phyloP scores from a whole-genome alignment of 2,888 invertebrate genomes.

The Hemaris fuciformis region DNA sequence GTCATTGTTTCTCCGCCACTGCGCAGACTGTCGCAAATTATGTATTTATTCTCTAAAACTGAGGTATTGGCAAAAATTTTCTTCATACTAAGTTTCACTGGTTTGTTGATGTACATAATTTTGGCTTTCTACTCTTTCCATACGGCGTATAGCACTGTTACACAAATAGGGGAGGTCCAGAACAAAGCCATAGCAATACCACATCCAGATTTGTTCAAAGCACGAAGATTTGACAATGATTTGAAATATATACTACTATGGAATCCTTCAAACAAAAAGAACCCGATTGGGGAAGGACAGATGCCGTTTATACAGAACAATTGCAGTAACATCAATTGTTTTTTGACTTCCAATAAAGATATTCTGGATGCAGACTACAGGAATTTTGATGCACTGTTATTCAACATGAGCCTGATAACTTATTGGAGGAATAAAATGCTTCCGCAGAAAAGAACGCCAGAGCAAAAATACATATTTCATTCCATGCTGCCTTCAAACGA shows the following conservation, averaged over 20 bases:
- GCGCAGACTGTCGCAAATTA: slow-evolving; percentile 29
- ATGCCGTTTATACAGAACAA: slow-evolving; percentile 42
- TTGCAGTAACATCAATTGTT: slow-evolving; percentile 58
- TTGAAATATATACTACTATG: slow-evolving; percentile 61
- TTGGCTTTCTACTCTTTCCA: slow-evolving; percentile 64
- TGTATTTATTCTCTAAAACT: slow-evolving; percentile 50
- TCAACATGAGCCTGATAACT: slow-evolving; percentile 43
- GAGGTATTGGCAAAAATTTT: slow-evolving; percentile 60
- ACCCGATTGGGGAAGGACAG: slow-evolving; percentile 41
- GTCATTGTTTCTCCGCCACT: slow-evolving; percentile 33
- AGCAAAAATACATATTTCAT: slow-evolving; percentile 65
- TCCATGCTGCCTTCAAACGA: slow-evolving; percentile 49
- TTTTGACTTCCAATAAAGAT: slow-evolving; percentile 50
- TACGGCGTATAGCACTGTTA: slow-evolving; percentile 39
- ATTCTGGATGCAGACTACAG: slow-evolving; percentile 40
- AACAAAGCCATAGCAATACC: slow-evolving; percentile 22
- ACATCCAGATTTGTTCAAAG: slow-evolving; percentile 10
- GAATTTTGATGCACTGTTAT: slow-evolving; percentile 61
- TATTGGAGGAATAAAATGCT: slow-evolving; percentile 34
- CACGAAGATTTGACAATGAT: slow-evolving; percentile 26
- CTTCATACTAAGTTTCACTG: slow-evolving; percentile 57
- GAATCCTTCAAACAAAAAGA: slow-evolving; percentile 31
- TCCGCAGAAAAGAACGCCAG: slow-evolving; percentile 41
- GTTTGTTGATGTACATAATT: slow-evolving; percentile 53
- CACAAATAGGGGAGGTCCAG: slow-evolving; percentile 30